Percentiles rank a stretch among this genome's conserved stretches.
Evolutionary conservation across 2,113 vertebrate genomes (phyloP).

Genomic region (Hyperopisus bebe): DNA sequence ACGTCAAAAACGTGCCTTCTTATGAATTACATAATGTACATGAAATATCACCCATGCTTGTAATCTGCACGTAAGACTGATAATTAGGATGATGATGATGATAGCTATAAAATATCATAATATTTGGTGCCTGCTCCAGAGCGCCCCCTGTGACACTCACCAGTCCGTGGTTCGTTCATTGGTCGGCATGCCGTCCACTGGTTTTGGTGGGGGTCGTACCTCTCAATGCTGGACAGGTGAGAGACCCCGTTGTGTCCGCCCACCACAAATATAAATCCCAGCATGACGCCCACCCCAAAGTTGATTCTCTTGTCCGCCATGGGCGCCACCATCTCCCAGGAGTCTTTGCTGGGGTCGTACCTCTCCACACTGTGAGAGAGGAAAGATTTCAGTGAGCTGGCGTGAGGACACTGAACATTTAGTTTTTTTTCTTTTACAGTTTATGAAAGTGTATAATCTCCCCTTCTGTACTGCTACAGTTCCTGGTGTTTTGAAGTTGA

Average conservation of each 20-base stretch:
- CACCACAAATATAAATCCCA: conserved; percentile 96
- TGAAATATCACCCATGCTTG: not conserved
- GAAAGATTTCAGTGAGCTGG: not conserved
- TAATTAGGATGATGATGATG: not conserved
- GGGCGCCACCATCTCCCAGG: conserved; percentile 91
- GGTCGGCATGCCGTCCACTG: conserved; percentile 94
- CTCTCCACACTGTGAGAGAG: conserved; percentile 78
- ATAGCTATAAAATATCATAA: not conserved
- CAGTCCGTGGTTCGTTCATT: conserved; percentile 95
- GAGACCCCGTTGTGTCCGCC: conserved; percentile 96
- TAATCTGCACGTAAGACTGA: not conserved
- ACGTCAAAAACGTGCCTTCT: not conserved
- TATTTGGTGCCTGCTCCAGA: not conserved
- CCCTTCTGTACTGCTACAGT: not conserved
- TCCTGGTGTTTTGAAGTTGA: not conserved
- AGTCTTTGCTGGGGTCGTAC: conserved; percentile 90
- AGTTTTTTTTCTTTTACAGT: not conserved
- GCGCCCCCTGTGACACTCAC: conserved; percentile 55
- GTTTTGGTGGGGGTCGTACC: conserved; percentile 94
- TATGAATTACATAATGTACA: not conserved
- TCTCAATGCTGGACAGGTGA: conserved; percentile 92
- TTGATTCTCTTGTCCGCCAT: conserved; percentile 98
- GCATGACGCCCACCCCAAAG: conserved; percentile 93
- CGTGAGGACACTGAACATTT: not conserved
- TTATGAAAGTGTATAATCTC: not conserved